These are phyloP conservation scores for Chaetura pelagica DNA, from an alignment of 2,113 vertebrate genomes.

Conservation along the genomic window DNA sequence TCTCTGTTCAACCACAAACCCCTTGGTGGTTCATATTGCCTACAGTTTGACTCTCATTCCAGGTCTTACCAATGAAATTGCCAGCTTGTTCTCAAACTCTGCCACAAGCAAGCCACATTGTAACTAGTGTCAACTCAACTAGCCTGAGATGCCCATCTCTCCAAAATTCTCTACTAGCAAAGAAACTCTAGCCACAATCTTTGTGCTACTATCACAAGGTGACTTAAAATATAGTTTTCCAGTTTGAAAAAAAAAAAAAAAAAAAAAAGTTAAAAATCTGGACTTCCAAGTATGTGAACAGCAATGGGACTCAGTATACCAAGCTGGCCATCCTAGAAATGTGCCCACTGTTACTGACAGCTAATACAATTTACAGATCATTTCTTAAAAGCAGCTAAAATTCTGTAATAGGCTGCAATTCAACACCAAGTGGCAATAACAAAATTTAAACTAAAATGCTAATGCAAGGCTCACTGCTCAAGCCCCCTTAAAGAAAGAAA, in stretches of 20 bases:
- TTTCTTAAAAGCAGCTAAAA: background rate
- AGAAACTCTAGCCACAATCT: background rate
- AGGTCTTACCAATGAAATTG: fast-evolving
- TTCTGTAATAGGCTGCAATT: background rate
- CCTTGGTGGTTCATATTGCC: background rate
- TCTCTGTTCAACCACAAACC: background rate
- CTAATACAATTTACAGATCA: background rate
- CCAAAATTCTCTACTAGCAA: background rate
- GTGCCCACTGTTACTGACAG: background rate
- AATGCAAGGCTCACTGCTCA: background rate
- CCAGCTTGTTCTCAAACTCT: background rate
- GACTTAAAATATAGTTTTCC: background rate
- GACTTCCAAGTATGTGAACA: background rate
- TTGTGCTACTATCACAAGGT: background rate
- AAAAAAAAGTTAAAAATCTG: background rate
- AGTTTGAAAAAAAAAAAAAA: background rate
- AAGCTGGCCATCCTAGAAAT: background rate
- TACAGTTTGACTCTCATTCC: background rate
- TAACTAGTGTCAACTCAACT: background rate
- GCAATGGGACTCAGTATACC: background rate
- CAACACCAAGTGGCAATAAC: background rate
- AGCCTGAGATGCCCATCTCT: background rate
- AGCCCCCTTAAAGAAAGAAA: background rate
- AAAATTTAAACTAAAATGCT: background rate
- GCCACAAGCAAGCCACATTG: background rate